Base-by-base conservation (phyloP, 2,888 invertebrate species). In the Ischnura elegans region DNA sequence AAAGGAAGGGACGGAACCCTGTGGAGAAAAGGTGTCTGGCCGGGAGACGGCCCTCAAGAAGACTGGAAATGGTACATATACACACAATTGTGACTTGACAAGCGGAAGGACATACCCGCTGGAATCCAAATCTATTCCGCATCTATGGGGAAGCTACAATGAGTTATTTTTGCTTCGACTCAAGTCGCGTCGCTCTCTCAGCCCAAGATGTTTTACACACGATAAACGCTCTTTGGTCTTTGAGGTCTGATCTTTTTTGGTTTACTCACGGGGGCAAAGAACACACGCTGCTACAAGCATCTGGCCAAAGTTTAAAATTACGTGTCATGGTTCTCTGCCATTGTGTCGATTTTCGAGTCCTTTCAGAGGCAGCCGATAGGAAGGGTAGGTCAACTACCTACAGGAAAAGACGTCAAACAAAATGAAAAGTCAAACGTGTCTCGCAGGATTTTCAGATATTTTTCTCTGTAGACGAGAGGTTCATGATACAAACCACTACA, bases 51-150 rank as follows among this genome's bases (percentile, higher is more conserved):
- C 42, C 43, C 61, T 90, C 61, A 90, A 90, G 55, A 61, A 43
- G 43, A 43, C 55, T 90, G 61, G 90, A 61, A 61, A 90, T 61
- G 90, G 90, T 42, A 19, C n/a, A n/a, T n/a, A 19, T 51, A 51
- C 19, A 90, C 66, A 90, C 61, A 66, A 90, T 45, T 61, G 66
- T 61, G 90, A 90, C 90, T 90, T 90, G 90, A 90, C 90, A 90
- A 29, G 90, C 61, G 90, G 90, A 90, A 90, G 61, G 90, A 86
- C 86, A 43, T 43, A 61, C 76, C 90, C 61, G n/a, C 42, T 66
- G 90, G 90, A 90, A 61, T 90, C 90, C 66, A 61, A 90, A 90
- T 90, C 90, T 90, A 90, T 90, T 90, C 90, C 66, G 43, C 90
- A 90, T 90, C 90, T 90, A 43, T 36, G n/a, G 66, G n/a, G 43